Evolutionary conservation across 2,888 invertebrate genomes (phyloP), one percentile per base, ranked within the genome.

Genomic region (Escarpia spicata): DNA sequence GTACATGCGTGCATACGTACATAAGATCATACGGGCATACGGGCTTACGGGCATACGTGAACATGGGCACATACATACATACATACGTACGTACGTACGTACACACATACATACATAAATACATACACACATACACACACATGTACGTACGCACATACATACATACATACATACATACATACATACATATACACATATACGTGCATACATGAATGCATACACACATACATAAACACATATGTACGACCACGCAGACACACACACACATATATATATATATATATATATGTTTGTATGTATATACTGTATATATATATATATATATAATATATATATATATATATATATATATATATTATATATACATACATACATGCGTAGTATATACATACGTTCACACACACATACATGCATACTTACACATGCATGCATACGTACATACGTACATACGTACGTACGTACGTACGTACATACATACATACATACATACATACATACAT

Each of bases 291-390:
- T 1, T 37, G 1, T 37, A 37, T 37, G 37, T 37, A 37, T 37
- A 37, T 37, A 37, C n/a, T 8, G 19, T 19, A 6, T 90, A 3
- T 9, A 43, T 6, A 90, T 19, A 12, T 90, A 90, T 19, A 90
- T 90, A 9, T 31, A 4, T 31, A 9, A 9, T 90, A 90, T 19
- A 90, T 90, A 90, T 10, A 3, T 10, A 90, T 10, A 90, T 90
- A 90, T 90, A 45, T 45, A 45, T 9, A 6, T 45, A 45, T 9
- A 45, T 45, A 45, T 9, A 45, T 45, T n/a, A 90, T 90, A 90
- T 31, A 90, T 90, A 90, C 26, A 90, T 90, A 90, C 26, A 90
- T 90, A n/a, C 26, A 90, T 90, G 26, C 26, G 26, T 90, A 90
- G 10, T 90, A 90, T 10, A 90, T 90, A 90, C 37, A 90, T 90